A percentile compares a stretch with the other conserved stretches of the same genome.
phyloP scores from a whole-genome alignment of 2,113 vertebrate species.

The Chiloscyllium plagiosum region DNA sequence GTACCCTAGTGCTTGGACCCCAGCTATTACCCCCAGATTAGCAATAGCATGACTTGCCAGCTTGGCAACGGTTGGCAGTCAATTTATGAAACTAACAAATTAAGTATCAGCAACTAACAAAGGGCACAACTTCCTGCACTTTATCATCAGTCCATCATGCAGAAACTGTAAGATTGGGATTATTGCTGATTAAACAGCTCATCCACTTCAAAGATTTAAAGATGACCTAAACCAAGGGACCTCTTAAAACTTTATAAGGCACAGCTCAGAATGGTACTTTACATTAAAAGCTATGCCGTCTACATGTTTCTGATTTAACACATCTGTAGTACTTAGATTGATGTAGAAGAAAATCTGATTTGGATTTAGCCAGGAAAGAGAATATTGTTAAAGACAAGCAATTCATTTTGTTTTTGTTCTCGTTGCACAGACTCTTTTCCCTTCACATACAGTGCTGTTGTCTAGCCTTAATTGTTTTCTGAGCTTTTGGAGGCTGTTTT shows the following conservation, averaged over 20 bases:
- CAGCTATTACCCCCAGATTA: background rate
- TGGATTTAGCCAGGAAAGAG: background rate
- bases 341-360: no score
- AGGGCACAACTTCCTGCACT: background rate
- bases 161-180: background rate
- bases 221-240: background rate
- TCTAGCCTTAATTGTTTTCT: background rate
- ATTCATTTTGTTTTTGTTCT: background rate
- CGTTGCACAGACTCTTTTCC: background rate
- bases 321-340: no score
- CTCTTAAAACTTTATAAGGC: background rate
- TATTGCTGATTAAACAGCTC: background rate
- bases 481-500: background rate
- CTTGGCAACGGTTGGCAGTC: background rate
- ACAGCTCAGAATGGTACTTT: background rate
- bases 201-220: background rate
- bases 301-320: no score
- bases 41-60: background rate
- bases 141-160: no score
- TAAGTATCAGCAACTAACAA: background rate
- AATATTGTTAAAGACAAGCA: background rate
- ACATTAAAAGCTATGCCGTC: no score
- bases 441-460: background rate
- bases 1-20: no score
- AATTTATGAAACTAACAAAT: slow-evolving; percentile 2